Evolutionary conservation across 2,797 vertebrate species (phyloP).

Genomic region (Muscicapa striata): DNA sequence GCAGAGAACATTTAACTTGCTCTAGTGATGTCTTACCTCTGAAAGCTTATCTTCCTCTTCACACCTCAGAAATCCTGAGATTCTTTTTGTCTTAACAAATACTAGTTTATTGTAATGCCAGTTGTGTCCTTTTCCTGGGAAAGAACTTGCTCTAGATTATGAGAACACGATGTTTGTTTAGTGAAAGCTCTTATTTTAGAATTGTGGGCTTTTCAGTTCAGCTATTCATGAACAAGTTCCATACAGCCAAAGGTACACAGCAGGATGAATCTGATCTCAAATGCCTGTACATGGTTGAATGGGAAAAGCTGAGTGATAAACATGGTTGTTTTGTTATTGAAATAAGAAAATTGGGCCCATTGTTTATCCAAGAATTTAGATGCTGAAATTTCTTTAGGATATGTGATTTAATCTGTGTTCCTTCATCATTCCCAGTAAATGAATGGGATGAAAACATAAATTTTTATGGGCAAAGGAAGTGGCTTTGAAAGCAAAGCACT

Average conservation of each 20-base stretch:
- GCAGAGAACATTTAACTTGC: neutral
- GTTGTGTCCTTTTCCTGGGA: neutral
- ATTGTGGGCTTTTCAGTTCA: neutral
- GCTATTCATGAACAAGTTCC: neutral
- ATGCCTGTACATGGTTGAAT: neutral
- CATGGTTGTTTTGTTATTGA: neutral
- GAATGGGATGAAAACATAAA: neutral
- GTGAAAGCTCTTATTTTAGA: neutral
- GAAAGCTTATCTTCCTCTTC: neutral
- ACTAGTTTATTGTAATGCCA: neutral
- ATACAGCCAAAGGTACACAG: rapidly evolving
- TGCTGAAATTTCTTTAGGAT: neutral
- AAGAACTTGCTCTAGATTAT: neutral
- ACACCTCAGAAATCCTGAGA: neutral
- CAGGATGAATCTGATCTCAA: neutral
- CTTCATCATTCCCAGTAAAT: neutral
- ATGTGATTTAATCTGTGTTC: neutral
- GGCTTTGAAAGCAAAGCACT: neutral
- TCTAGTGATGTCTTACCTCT: neutral
- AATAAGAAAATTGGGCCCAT: neutral
- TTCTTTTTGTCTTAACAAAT: neutral
- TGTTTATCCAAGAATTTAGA: neutral
- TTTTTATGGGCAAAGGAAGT: neutral
- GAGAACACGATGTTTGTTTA: neutral
- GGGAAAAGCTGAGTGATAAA: neutral